Evolutionary conservation across 2,797 vertebrate genomes (phyloP).

Genomic region (Lacerta agilis): DNA sequence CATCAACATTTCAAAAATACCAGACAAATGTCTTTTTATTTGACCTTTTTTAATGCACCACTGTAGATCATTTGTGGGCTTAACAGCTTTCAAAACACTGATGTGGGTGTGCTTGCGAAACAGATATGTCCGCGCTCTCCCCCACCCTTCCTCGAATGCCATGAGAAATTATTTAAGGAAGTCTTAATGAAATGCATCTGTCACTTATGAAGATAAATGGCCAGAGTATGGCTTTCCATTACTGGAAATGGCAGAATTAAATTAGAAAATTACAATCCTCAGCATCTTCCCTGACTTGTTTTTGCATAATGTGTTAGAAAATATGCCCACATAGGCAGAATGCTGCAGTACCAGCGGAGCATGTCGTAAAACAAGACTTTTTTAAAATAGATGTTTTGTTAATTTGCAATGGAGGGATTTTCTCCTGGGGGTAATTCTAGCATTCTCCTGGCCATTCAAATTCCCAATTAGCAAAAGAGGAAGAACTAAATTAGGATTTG

Average conservation of each 20-base stretch:
- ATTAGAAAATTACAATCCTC: conserved; percentile 84
- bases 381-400: conserved; percentile 71
- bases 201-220: conserved; percentile 83
- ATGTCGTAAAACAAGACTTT: conserved; percentile 74
- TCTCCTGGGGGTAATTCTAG: conserved; percentile 55
- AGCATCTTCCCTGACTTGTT: conserved; percentile 80
- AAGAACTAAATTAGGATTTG: conserved; percentile 22
- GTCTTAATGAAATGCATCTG: conserved; percentile 84
- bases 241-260: conserved; percentile 84
- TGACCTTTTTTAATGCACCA: conserved; percentile 74
- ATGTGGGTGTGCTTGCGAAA: conserved; percentile 69
- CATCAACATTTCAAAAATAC: conserved; percentile 58
- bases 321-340: conserved; percentile 81
- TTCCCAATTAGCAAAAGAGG: conserved; percentile 35
- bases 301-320: conserved; percentile 83
- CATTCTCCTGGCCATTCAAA: conserved; percentile 40
- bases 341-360: conserved; percentile 68
- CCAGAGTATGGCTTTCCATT: conserved; percentile 80
- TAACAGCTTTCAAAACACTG: conserved; percentile 73
- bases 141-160: conserved; percentile 72
- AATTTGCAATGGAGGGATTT: conserved; percentile 64
- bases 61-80: conserved; percentile 65
- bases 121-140: conserved; percentile 68
- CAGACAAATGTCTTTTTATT: conserved; percentile 66
- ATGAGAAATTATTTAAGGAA: conserved; percentile 82